Conservation (phyloP, 2,888 invertebrate species). For the Nyleta sp. region DNA sequence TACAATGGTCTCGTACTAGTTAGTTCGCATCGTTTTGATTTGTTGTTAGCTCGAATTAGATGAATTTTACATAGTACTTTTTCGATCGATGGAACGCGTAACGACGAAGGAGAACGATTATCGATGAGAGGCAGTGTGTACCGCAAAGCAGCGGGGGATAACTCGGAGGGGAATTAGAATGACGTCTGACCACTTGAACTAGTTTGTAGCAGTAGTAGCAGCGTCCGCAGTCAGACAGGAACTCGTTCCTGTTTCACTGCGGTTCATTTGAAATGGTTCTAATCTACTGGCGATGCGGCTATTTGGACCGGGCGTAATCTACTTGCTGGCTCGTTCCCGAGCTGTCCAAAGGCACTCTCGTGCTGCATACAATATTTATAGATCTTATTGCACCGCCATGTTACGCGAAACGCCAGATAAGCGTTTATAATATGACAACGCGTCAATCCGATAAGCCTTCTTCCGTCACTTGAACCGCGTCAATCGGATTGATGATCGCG, state of each 20-base stretch:
- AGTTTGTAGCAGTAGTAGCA: conserved; percentile 52
- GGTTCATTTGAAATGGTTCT: conserved; percentile 54
- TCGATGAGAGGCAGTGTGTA: conserved; percentile 50
- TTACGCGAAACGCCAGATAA: conserved; percentile 13
- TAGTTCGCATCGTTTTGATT: conserved; percentile 21
- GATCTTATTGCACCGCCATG: conserved; percentile 49
- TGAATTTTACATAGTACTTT: conserved; percentile 47
- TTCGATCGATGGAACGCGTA: conserved; percentile 9
- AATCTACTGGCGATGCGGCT: conserved; percentile 49
- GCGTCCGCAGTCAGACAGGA: conserved; percentile 50
- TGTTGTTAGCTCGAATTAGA: conserved; percentile 31
- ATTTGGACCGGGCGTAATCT: conserved; percentile 47
- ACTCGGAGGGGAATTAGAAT: conserved; percentile 25
- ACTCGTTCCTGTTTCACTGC: conserved; percentile 48
- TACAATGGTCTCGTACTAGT: conserved; percentile 21
- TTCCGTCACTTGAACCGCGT: no score
- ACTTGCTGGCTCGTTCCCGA: conserved; percentile 48
- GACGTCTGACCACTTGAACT: conserved; percentile 50
- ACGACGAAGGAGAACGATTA: conserved; percentile 10
- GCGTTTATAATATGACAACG: background rate
- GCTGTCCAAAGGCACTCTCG: conserved; percentile 27
- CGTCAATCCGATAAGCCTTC: background rate
- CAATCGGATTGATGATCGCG: no score
- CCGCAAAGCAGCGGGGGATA: conserved; percentile 14
- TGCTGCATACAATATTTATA: conserved; percentile 48